These are phyloP conservation scores for Sycobia sp. DNA, from an alignment of 1,140 invertebrate species.

Conservation along the genomic window DNA sequence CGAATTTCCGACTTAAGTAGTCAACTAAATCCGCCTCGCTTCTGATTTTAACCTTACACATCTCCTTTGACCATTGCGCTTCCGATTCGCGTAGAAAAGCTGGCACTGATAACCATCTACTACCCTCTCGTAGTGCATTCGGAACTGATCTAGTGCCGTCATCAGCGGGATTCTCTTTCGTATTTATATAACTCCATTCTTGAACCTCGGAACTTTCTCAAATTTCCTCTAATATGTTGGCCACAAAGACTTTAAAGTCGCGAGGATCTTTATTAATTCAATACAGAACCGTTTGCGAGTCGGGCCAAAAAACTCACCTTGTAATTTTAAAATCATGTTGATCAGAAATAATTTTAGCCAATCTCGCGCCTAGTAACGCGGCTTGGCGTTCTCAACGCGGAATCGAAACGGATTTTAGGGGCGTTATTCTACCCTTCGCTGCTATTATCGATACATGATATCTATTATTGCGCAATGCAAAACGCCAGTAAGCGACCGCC, in stretches of 20 bases:
- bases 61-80: background rate
- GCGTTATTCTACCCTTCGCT: background rate
- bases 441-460: background rate
- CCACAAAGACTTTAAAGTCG: background rate
- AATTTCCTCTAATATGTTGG: conserved; percentile 2
- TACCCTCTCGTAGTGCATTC: background rate
- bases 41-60: background rate
- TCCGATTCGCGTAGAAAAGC: background rate
- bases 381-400: no score
- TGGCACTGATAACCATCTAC: background rate
- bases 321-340: background rate
- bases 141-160: background rate
- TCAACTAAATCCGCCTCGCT: background rate
- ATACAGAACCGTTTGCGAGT: background rate
- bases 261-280: conserved; percentile 17
- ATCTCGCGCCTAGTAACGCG: background rate
- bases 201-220: background rate
- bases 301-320: background rate
- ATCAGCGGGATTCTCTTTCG: conserved; percentile 10
- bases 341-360: background rate
- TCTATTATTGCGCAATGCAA: background rate
- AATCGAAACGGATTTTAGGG: no score
- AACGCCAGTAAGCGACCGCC: conserved; percentile 9
- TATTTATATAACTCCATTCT: background rate
- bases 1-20: background rate